A percentile compares a stretch with the other conserved stretches of the same genome.
Evolutionary conservation across 2,888 invertebrate genomes (phyloP).

Genomic region (Phengaris arion): DNA sequence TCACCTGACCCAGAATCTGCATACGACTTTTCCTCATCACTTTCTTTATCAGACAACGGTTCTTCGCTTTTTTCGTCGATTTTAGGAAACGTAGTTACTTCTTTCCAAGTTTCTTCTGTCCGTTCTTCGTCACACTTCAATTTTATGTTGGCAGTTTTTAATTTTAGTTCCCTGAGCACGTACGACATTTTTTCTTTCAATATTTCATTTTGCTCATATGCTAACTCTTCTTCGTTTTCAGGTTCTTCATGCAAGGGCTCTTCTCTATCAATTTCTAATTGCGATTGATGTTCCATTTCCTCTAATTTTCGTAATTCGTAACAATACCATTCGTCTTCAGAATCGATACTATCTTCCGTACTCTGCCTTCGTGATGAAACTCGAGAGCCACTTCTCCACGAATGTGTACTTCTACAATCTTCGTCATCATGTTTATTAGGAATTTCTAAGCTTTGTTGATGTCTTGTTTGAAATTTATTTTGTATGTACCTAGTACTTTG

Average conservation of each 20-base stretch:
- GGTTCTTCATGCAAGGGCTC: constrained; percentile 81
- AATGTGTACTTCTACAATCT: constrained; percentile 91
- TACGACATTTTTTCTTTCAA: constrained; percentile 89
- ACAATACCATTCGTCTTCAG: constrained; percentile 96
- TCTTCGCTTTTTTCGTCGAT: constrained; percentile 68
- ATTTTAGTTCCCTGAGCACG: constrained; percentile 86
- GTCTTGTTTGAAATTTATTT: constrained; percentile 82
- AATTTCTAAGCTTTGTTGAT: constrained; percentile 89
- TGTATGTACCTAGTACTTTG: constrained; percentile 80
- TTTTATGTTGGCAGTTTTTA: constrained; percentile 81
- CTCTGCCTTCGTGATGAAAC: constrained; percentile 93
- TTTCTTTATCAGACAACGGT: constrained; percentile 52
- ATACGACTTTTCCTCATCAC: constrained; percentile 68
- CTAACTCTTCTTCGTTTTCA: constrained; percentile 73
- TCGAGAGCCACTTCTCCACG: constrained; percentile 91
- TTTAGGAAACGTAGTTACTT: constrained; percentile 71
- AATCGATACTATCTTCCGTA: constrained; percentile 95
- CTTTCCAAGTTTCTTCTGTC: constrained; percentile 67
- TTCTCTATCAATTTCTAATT: constrained; percentile 82
- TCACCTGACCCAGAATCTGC: constrained; percentile 87
- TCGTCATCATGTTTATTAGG: constrained; percentile 89
- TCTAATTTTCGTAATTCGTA: constrained; percentile 92
- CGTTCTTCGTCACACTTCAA: constrained; percentile 65
- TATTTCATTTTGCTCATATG: constrained; percentile 81
- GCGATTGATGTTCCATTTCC: constrained; percentile 89